Conservation (phyloP, 2,888 invertebrate species). For the Campoplex capitator region DNA sequence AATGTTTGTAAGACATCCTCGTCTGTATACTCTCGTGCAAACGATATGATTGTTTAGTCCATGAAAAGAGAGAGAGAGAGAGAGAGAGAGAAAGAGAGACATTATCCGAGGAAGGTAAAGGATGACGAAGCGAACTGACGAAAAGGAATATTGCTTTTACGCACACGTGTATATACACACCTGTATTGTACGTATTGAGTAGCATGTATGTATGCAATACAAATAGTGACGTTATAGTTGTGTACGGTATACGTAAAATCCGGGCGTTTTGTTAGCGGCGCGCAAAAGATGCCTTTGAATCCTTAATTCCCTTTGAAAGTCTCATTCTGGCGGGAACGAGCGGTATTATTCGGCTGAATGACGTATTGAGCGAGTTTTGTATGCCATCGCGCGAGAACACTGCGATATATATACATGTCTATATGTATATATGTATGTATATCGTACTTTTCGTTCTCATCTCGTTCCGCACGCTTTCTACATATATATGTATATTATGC, state of each 20-base stretch:
- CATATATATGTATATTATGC: neutral
- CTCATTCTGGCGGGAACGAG: constrained; percentile 84
- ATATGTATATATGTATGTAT: constrained; percentile 54
- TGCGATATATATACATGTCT: constrained; percentile 23
- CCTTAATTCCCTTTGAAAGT: constrained; percentile 85
- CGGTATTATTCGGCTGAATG: constrained; percentile 84
- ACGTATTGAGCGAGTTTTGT: constrained; percentile 85
- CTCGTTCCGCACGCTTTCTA: constrained; percentile 70
- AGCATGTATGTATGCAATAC: constrained; percentile 11
- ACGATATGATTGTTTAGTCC: neutral
- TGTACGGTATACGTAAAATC: constrained; percentile 57
- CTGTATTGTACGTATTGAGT: constrained; percentile 23
- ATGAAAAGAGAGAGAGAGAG: neutral
- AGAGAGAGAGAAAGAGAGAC: neutral
- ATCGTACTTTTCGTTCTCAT: constrained; percentile 79
- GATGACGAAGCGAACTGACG: constrained; percentile 12
- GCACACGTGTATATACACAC: neutral
- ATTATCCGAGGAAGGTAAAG: neutral
- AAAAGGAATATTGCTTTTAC: constrained; percentile 21
- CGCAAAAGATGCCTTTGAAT: constrained; percentile 85
- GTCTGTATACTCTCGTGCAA: no score
- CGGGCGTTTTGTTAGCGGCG: constrained; percentile 81
- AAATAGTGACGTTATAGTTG: neutral
- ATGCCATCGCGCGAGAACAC: constrained; percentile 75
- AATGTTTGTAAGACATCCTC: neutral